These are phyloP conservation scores for Argynnis bischoffii DNA, from an alignment of 2,888 invertebrate genomes.

Conservation along the genomic window DNA sequence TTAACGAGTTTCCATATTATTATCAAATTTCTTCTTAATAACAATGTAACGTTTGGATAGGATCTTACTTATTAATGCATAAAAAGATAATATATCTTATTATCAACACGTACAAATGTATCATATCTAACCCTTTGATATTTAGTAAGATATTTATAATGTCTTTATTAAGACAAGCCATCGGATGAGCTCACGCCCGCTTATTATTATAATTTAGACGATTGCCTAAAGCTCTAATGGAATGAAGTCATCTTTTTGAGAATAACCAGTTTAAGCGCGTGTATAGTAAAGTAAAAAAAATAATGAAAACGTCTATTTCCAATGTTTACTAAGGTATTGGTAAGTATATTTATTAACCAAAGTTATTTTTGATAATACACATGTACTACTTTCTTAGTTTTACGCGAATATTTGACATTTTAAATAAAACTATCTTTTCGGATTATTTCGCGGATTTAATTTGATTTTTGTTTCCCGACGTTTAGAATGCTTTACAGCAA, in stretches of 20 bases:
- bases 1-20: too few relatives aligned
- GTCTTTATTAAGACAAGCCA: constrained; percentile 79
- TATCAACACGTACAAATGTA: not conserved
- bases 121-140: constrained; percentile 62
- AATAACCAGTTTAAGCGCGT: constrained; percentile 47
- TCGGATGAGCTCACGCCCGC: constrained; percentile 75
- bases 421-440: too few relatives aligned
- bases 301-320: constrained; percentile 8
- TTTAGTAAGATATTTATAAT: constrained; percentile 80
- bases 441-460: too few relatives aligned
- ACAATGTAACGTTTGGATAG: too few relatives aligned
- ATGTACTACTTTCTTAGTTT: too few relatives aligned
- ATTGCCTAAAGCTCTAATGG: constrained; percentile 73
- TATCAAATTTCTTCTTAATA: too few relatives aligned
- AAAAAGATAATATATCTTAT: not conserved
- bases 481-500: too few relatives aligned
- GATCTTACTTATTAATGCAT: too few relatives aligned
- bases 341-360: not conserved
- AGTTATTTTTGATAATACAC: not conserved
- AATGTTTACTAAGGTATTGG: not conserved
- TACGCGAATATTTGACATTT: too few relatives aligned
- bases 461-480: too few relatives aligned
- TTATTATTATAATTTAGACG: constrained; percentile 82
- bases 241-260: constrained; percentile 76
- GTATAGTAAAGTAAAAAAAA: constrained; percentile 15